Conservation (phyloP, 2,888 invertebrate species). For the Archaeoteleia sp. region DNA sequence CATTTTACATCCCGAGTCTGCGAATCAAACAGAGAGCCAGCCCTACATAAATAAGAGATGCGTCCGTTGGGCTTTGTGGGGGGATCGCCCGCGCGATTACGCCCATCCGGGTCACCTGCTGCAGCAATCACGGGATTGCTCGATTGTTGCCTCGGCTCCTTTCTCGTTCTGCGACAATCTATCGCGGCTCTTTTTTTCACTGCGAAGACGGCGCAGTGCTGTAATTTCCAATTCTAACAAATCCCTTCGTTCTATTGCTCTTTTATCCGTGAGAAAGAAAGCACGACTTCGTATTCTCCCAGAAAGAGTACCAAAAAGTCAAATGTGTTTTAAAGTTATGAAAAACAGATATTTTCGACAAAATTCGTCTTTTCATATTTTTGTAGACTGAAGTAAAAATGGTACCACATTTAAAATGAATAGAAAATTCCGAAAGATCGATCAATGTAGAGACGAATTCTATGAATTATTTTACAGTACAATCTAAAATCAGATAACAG, state of each 20-base stretch:
- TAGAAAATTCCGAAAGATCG: too few species aligned
- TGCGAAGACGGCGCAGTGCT: slow-evolving; percentile 35
- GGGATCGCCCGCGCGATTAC: slow-evolving; percentile 58
- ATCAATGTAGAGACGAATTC: too few species aligned
- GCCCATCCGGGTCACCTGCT: slow-evolving; percentile 50
- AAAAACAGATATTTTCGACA: slow-evolving; percentile 37
- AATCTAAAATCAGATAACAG: too few species aligned
- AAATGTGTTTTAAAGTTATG: slow-evolving; percentile 46
- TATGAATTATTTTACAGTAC: too few species aligned
- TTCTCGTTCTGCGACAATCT: slow-evolving; percentile 47
- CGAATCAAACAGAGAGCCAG: slow-evolving; percentile 42
- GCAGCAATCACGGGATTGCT: slow-evolving; percentile 71
- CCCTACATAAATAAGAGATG: slow-evolving; percentile 56
- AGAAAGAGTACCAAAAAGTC: slow-evolving; percentile 22
- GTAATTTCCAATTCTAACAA: slow-evolving; percentile 54
- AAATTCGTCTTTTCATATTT: slow-evolving; percentile 23
- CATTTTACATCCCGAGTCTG: slow-evolving; percentile 24
- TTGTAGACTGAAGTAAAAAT: too few species aligned
- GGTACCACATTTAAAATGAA: too few species aligned
- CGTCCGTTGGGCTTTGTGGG: slow-evolving; percentile 49
- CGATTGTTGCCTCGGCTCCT: slow-evolving; percentile 65
- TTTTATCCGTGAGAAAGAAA: slow-evolving; percentile 38
- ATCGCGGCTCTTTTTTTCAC: slow-evolving; percentile 36
- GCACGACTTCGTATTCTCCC: slow-evolving; percentile 36
- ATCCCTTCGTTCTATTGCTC: slow-evolving; percentile 47